A percentile compares a stretch with the other conserved stretches of the same genome.
phyloP scores from a whole-genome alignment of 2,797 vertebrate genomes.

The Sorex maritimensis region DNA sequence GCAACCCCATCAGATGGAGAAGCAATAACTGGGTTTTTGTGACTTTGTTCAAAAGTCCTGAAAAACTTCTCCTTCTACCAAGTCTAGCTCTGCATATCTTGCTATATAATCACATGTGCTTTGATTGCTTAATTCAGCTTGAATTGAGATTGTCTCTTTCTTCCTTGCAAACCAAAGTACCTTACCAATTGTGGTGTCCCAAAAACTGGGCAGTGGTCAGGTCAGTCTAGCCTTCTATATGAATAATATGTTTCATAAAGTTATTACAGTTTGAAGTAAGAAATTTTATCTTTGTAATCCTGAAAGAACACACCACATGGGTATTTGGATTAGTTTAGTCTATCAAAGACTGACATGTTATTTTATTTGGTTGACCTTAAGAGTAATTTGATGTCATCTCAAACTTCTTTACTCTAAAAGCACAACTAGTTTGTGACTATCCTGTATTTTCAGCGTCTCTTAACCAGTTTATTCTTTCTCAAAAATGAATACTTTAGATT shows the following conservation, averaged over 20 bases:
- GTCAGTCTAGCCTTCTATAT: background rate
- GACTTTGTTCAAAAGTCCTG: background rate
- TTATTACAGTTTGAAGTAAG: background rate
- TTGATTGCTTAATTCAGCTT: background rate
- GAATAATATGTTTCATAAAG: background rate
- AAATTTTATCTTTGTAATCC: background rate
- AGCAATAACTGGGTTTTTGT: background rate
- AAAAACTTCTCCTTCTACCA: background rate
- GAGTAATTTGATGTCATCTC: background rate
- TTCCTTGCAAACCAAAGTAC: background rate
- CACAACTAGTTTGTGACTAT: background rate
- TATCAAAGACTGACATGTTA: background rate
- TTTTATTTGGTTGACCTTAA: background rate
- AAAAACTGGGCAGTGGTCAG: background rate
- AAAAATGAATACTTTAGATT: conserved; percentile 1
- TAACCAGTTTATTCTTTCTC: background rate
- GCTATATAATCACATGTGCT: background rate
- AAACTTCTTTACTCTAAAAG: background rate
- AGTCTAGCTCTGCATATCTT: background rate
- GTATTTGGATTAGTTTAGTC: conserved; percentile 20
- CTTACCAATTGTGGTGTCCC: background rate
- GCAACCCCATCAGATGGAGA: background rate
- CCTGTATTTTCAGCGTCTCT: background rate
- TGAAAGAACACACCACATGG: background rate
- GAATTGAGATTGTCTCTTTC: background rate